Percentiles rank a stretch among this genome's conserved stretches.
Evolutionary conservation across 2,113 vertebrate species (phyloP).

Genomic region (Elachura formosa): DNA sequence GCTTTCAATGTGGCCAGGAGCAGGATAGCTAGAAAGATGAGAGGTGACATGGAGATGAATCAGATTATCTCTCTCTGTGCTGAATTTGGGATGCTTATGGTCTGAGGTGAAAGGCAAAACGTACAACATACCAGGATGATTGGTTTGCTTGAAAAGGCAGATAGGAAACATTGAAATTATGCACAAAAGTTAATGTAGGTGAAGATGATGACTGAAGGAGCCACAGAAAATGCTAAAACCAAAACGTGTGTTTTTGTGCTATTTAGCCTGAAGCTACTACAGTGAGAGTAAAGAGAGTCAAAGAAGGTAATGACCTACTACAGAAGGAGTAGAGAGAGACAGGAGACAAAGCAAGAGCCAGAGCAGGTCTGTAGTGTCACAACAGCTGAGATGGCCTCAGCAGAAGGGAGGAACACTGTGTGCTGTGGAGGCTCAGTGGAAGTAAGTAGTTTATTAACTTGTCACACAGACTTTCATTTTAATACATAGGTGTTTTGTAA

Average conservation of each 20-base stretch:
- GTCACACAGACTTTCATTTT: not conserved
- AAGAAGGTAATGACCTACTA: not conserved
- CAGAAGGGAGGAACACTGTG: not conserved
- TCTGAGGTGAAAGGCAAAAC: not conserved
- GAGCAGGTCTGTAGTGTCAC: not conserved
- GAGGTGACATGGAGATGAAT: not conserved
- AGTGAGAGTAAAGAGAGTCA: not conserved
- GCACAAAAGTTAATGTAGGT: not conserved
- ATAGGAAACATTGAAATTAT: not conserved
- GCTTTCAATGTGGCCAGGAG: not conserved
- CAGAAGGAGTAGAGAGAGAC: not conserved
- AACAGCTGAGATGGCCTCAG: not conserved
- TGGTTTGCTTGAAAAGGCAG: not conserved
- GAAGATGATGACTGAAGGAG: not conserved
- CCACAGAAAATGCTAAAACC: not conserved
- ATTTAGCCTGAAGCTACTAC: not conserved
- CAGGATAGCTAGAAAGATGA: not conserved
- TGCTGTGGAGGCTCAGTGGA: not conserved
- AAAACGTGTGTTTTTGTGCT: not conserved
- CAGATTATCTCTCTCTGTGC: not conserved
- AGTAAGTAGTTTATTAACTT: not conserved
- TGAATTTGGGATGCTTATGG: not conserved
- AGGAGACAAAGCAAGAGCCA: not conserved
- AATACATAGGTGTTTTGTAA: not conserved
- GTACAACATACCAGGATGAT: accelerated